Conservation (phyloP, 2,797 vertebrate species). For the Neosalanx taihuensis region DNA sequence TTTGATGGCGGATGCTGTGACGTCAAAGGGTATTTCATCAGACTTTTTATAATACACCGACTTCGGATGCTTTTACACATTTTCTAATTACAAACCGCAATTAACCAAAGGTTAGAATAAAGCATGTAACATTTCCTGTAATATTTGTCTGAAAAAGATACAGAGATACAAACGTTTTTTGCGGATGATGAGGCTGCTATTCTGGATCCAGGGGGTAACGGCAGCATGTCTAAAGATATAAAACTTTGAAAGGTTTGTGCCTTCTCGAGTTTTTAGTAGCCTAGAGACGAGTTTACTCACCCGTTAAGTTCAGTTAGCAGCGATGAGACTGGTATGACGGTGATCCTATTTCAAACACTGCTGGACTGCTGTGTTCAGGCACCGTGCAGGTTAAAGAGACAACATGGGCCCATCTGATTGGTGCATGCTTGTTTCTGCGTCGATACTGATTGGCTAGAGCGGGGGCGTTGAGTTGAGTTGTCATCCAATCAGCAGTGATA, state of each 20-base stretch:
- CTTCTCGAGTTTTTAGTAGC: neutral
- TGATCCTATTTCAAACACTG: neutral
- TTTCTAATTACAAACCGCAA: neutral
- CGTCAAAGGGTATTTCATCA: slow-evolving; percentile 30
- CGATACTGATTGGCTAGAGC: slow-evolving; percentile 33
- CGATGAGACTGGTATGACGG: neutral
- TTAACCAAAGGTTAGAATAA: neutral
- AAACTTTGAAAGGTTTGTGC: neutral
- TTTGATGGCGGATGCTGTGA: slow-evolving; percentile 25
- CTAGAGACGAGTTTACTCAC: neutral
- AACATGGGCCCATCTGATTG: slow-evolving; percentile 23
- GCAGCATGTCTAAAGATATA: neutral
- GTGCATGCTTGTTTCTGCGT: slow-evolving; percentile 13
- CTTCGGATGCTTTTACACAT: neutral
- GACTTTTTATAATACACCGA: neutral
- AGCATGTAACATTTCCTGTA: neutral
- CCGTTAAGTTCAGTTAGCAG: neutral
- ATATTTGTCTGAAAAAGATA: neutral
- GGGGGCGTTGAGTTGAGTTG: slow-evolving; percentile 17
- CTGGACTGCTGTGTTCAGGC: neutral
- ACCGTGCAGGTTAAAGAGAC: slow-evolving; percentile 30
- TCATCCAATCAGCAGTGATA: slow-evolving; percentile 26
- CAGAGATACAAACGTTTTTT: neutral
- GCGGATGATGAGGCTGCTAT: neutral
- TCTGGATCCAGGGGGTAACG: neutral